Base-by-base conservation (phyloP, 2,797 vertebrate genomes). In the Ctenopoma kingsleyae region DNA sequence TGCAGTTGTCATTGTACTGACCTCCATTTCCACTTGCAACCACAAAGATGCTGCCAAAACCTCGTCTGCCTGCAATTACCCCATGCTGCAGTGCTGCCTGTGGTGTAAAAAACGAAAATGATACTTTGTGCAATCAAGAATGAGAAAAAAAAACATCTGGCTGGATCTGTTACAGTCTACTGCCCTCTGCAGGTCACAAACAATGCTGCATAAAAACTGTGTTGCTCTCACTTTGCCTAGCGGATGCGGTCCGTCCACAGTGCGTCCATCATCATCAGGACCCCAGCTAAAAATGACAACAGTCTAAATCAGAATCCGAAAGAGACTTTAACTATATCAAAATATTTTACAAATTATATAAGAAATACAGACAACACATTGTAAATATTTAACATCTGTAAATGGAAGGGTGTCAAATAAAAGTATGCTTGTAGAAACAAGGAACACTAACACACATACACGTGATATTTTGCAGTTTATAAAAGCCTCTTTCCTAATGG, bases 21-120 rank as follows among this genome's bases (percentile, higher is more conserved):
- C 97, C 98, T 3, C 98, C 98, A 0, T 99, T 99, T 66, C 98
- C 98, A 0, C 98, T 99, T 86, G 98, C 98, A 19, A 99, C 98
- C 46, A 99, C 96, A 0, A 99, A 99, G 79, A 99, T 97, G 91
- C 96, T 99, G 20, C 98, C 98, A 0, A 99, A 99, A 53, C 98
- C 98, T 43, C 86, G 93, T 70, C 98, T 94, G 2, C 98, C 98
- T 0, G 97, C 97, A 0, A 98, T 97, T 41, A 99, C 98, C 0
- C 98, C 98, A 0, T 98, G 97, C 87, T 98, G 97, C 78, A 99
- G 90, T 16, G 98, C 98, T 0, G 96, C 97, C 98, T 99, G 86
- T 0, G 41, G 63, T 74, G 0, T 11, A 46, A 53, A 57, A 19
- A 23, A 54, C 9, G 6, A 38, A 13, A 13, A 19, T 51, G 36